These are phyloP conservation scores for Hymenopus coronatus DNA, from an alignment of 2,888 invertebrate species.

Conservation along the genomic window DNA sequence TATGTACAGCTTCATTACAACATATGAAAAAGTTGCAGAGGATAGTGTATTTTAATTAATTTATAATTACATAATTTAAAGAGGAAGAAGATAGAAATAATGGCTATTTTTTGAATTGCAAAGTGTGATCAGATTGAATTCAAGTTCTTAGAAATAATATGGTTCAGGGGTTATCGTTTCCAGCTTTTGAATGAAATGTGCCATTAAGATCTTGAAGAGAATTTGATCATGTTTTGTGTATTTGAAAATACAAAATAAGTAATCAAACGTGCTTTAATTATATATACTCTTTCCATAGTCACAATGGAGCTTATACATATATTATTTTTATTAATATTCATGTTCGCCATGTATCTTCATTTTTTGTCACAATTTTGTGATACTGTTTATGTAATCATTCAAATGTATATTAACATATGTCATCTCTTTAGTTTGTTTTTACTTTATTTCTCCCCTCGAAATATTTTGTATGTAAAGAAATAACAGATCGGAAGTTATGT, in stretches of 20 bases:
- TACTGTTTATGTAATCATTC: not conserved
- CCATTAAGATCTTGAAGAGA: not conserved
- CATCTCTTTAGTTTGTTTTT: constrained; percentile 10
- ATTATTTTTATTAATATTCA: constrained; percentile 14
- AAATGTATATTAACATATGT: constrained; percentile 8
- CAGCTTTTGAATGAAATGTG: constrained; percentile 3
- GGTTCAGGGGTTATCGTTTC: constrained; percentile 27
- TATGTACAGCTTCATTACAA: not conserved
- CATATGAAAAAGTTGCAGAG: not conserved
- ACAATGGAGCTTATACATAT: not conserved
- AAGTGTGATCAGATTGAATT: not conserved
- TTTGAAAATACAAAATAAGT: not conserved
- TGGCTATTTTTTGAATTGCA: not conserved
- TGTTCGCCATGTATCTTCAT: not conserved
- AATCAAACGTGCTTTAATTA: constrained; percentile 23
- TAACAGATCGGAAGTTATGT: not conserved
- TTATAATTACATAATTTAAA: constrained; percentile 12
- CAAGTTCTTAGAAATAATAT: not conserved
- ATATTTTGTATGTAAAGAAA: constrained; percentile 2
- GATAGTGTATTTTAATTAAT: constrained; percentile 1
- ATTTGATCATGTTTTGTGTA: not conserved
- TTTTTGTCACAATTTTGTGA: constrained; percentile 7
- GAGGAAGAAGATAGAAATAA: not conserved
- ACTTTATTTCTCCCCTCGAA: not conserved
- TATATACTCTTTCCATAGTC: constrained; percentile 4